Evolutionary conservation across 2,797 vertebrate genomes (phyloP), one percentile per base, ranked within the genome.

Genomic region (Anguilla anguilla): DNA sequence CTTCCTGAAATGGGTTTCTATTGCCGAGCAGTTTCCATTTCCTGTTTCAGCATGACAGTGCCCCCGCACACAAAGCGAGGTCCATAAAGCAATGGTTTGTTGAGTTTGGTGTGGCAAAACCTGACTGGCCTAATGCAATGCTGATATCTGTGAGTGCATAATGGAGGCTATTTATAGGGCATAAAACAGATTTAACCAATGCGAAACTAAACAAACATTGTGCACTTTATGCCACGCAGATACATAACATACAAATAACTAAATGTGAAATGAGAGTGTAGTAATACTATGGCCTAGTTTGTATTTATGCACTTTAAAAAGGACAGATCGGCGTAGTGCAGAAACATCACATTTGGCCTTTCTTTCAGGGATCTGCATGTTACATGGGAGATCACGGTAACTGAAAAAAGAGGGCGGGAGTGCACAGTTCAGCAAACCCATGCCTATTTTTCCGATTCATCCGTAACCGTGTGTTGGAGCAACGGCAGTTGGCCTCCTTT

Each of bases 361-460:
- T 72, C 39, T 88, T 91, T 35, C 85, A 97, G 96, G 89, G 92
- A 92, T 81, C 81, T 94, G 77, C 15, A 69, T 0, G 64, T 96
- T 85, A 94, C 91, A 69, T 99, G 97, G 98, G 93, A 97, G 90
- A 94, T 99, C 92, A 94, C 95, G 7, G 88, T 98, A 83, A 95
- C 90, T 72, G 96, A 96, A 83, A 93, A 86, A 84, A 94, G 88
- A 59, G 96, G 96, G 51, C 93, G 86, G 49, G 93, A 97, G 89
- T 86, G 89, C 39, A 83, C 94, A 82, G 89, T 96, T 83, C 93
- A 97, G 89, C 95, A 96, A 57, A 92, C 90, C 87, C 91, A 90
- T 0, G 88, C 95, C 43, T 96, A 88, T n/a, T 96, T 97, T 92
- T 96, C 94, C 0, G 93, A 97, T 28, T 96, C 96, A 0, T 96